Percentiles rank a stretch among this genome's conserved stretches.
Evolutionary conservation across 2,888 invertebrate genomes (phyloP).

Genomic region (Pyrgus malvae): DNA sequence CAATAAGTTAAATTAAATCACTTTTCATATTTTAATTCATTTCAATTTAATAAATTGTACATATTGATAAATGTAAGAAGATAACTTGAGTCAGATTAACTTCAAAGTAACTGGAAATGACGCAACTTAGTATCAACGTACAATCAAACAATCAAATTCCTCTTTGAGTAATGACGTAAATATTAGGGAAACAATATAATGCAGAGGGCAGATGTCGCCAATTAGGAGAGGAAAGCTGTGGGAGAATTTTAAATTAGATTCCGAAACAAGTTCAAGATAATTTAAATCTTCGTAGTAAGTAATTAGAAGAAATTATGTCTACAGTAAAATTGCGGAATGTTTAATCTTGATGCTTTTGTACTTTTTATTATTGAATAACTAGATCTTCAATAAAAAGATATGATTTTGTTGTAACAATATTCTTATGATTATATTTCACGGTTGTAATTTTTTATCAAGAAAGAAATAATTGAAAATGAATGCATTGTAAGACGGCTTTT

Average conservation of each 20-base stretch:
- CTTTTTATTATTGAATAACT: not conserved
- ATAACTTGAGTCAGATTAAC: no score
- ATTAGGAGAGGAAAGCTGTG: conserved; percentile 35
- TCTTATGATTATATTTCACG: no score
- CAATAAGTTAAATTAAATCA: no score
- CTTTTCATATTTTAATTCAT: no score
- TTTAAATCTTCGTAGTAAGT: conserved; percentile 26
- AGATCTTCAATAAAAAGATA: no score
- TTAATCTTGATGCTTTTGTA: not conserved
- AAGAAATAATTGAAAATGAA: no score
- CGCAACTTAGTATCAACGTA: not conserved
- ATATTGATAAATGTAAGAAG: no score
- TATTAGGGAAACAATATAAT: conserved; percentile 31
- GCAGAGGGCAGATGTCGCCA: conserved; percentile 40
- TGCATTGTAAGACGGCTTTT: no score
- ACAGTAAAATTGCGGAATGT: not conserved
- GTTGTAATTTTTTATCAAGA: no score
- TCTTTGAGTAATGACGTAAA: conserved; percentile 19
- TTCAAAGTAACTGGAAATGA: not conserved
- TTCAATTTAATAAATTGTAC: no score
- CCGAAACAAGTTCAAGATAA: conserved; percentile 28
- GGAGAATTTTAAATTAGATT: conserved; percentile 40
- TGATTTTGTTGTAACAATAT: no score
- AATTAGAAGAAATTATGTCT: conserved; percentile 6
- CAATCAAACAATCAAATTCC: not conserved